Evolutionary conservation across 37 sponge, comb jelly and placozoan species (phyloP).

Genomic region (Cliona cf. orientalis): DNA sequence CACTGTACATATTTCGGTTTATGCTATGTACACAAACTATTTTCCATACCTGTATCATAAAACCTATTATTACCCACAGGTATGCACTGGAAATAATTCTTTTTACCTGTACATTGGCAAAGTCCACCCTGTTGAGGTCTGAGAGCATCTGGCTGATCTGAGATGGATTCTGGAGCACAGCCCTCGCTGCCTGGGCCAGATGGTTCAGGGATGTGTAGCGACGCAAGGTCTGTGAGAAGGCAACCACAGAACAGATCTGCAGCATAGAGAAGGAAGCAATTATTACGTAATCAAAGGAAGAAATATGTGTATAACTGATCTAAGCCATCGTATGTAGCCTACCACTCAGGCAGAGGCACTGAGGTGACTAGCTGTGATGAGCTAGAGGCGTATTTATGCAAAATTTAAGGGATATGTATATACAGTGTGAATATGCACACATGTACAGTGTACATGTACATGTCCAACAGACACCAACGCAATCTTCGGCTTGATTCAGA

Average conservation of each 20-base stretch:
- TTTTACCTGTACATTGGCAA: constrained; percentile 92
- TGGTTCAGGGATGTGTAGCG: constrained; percentile 99
- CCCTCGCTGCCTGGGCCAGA: constrained; percentile 97
- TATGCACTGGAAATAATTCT: not conserved
- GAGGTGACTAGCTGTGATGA: no score
- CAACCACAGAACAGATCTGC: constrained; percentile 87
- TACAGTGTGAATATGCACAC: not conserved
- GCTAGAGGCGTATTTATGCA: no score
- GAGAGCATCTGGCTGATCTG: constrained; percentile 95
- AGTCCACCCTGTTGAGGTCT: constrained; percentile 97
- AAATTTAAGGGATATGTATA: no score
- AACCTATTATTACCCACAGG: no score
- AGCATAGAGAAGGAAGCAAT: no score
- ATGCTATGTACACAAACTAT: no score
- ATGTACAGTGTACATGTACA: not conserved
- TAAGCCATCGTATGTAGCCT: no score
- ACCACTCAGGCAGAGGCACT: no score
- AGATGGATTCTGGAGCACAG: constrained; percentile 95
- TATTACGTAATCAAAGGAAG: no score
- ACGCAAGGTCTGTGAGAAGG: constrained; percentile 97
- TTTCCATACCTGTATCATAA: no score
- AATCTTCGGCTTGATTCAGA: not conserved
- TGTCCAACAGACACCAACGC: not conserved
- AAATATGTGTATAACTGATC: no score
- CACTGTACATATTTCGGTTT: no score